Evolutionary conservation across 2,888 invertebrate species (phyloP).

Genomic region (Ferrisia virgata): DNA sequence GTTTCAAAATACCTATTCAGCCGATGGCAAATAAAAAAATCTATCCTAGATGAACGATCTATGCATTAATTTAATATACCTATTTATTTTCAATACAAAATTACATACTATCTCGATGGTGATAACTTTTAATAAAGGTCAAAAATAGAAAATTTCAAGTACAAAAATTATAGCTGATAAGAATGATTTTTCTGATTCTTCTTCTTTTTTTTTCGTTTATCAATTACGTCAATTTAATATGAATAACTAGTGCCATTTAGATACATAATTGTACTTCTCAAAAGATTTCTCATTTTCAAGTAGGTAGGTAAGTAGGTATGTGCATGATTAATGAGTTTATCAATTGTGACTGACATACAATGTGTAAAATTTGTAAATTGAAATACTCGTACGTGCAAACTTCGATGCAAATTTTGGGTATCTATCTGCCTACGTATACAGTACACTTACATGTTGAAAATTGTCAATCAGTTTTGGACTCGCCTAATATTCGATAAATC

Average conservation of each 20-base stretch:
- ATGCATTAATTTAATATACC: not conserved
- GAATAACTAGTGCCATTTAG: not conserved
- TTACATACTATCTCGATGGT: not conserved
- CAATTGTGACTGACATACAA: too few relatives aligned
- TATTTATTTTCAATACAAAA: not conserved
- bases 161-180: not conserved
- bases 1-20: too few relatives aligned
- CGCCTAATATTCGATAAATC: too few relatives aligned
- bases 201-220: not conserved
- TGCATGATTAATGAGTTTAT: not conserved
- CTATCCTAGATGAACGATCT: not conserved
- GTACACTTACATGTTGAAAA: too few relatives aligned
- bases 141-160: not conserved
- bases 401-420: too few relatives aligned
- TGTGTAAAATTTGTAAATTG: not conserved
- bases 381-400: not conserved
- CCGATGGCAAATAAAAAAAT: too few relatives aligned
- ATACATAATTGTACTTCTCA: too few relatives aligned
- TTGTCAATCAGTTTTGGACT: too few relatives aligned
- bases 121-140: not conserved
- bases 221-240: not conserved
- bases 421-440: too few relatives aligned
- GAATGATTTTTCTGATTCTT: not conserved
- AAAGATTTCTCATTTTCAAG: too few relatives aligned
- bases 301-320: too few relatives aligned